Percentiles rank a stretch among this genome's conserved stretches.
Conservation (phyloP, 2,113 vertebrate genomes). For the Ciconia stormi region DNA sequence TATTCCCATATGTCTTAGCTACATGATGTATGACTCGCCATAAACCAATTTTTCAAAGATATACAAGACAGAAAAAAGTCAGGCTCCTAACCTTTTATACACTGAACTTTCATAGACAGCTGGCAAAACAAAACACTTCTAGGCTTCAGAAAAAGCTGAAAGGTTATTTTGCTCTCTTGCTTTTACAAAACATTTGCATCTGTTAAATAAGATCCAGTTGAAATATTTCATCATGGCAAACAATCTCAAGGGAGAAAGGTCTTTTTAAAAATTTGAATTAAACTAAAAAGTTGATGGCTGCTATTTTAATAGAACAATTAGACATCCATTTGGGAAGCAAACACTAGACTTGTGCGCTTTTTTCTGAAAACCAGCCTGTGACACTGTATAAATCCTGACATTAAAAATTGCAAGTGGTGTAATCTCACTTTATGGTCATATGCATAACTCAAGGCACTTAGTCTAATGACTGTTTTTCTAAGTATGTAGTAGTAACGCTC, state of each 20-base stretch:
- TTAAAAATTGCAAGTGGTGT: background rate
- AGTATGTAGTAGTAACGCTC: background rate
- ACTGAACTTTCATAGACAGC: constrained; percentile 78
- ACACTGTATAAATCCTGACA: background rate
- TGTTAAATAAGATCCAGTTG: constrained; percentile 9
- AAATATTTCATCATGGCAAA: constrained; percentile 24
- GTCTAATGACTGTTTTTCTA: background rate
- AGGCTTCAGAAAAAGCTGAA: constrained; percentile 47
- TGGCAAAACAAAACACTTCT: constrained; percentile 75
- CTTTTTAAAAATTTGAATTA: background rate
- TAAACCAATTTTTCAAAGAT: constrained; percentile 84
- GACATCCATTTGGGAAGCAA: background rate
- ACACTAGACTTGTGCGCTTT: background rate
- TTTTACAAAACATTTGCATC: constrained; percentile 56
- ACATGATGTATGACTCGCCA: constrained; percentile 81
- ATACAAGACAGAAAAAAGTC: constrained; percentile 78
- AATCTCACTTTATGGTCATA: background rate
- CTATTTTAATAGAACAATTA: constrained; percentile 12
- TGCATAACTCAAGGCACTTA: background rate
- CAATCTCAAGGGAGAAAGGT: background rate
- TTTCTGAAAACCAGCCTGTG: background rate
- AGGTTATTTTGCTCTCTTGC: constrained; percentile 55
- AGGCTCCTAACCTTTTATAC: constrained; percentile 78
- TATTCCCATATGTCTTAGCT: constrained; percentile 82
- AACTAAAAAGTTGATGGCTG: background rate